These are phyloP conservation scores for Macquaria australasica DNA, from an alignment of 2,113 vertebrate species.

Conservation along the genomic window DNA sequence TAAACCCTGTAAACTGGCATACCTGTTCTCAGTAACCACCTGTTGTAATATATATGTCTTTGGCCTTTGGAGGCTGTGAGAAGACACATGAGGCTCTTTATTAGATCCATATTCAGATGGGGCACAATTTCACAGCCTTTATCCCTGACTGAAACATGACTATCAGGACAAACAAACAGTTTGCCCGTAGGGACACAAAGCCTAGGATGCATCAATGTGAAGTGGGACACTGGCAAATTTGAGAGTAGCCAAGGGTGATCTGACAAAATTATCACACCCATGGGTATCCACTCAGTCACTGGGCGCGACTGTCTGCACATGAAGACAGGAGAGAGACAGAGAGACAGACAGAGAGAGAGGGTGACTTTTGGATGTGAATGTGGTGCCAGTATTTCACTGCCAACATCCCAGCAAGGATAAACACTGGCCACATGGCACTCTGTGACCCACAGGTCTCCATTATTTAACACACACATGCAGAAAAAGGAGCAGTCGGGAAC, in stretches of 20 bases:
- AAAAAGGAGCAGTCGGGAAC: constrained; percentile 1
- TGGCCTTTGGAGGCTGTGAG: neutral
- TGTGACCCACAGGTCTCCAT: constrained; percentile 28
- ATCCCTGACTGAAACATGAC: constrained; percentile 34
- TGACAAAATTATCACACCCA: constrained; percentile 47
- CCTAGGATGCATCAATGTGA: constrained; percentile 14
- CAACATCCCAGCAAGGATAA: constrained; percentile 65
- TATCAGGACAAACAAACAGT: constrained; percentile 16
- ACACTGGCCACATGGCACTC: constrained; percentile 44
- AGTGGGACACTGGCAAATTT: constrained; percentile 39
- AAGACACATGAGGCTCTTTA: neutral
- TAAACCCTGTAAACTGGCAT: neutral
- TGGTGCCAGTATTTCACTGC: constrained; percentile 41
- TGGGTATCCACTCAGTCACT: constrained; percentile 26
- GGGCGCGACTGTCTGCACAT: constrained; percentile 32
- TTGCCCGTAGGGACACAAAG: neutral
- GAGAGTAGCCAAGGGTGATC: constrained; percentile 25
- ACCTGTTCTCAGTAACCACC: neutral
- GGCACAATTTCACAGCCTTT: neutral
- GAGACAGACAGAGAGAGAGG: neutral
- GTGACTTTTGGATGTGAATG: constrained; percentile 11
- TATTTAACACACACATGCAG: constrained; percentile 24
- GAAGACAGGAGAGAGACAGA: constrained; percentile 17
- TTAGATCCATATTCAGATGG: constrained; percentile 1
- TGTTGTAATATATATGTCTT: constrained; percentile 12